A percentile compares a stretch with the other conserved stretches of the same genome.
Conservation (phyloP, 1,140 invertebrate genomes). For the Drosophila littoralis region DNA sequence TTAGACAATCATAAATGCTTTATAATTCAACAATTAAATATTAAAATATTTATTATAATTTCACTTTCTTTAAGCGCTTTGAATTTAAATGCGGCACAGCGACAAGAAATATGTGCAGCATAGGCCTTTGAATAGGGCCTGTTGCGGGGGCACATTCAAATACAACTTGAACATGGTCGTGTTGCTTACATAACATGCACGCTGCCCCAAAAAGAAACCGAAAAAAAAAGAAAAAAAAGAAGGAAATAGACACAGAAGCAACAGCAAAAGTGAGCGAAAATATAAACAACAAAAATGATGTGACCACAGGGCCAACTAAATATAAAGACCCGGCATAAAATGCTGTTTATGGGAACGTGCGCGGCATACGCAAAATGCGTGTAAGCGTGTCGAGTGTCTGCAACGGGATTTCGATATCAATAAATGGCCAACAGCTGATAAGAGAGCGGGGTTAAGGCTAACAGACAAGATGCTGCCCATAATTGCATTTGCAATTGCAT, state of each 20-base stretch:
- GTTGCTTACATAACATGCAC: conserved; percentile 64
- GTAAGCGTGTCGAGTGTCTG: conserved; percentile 7
- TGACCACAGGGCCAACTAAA: conserved; percentile 2
- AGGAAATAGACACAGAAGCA: not conserved
- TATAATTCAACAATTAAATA: not conserved
- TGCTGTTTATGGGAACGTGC: conserved; percentile 68
- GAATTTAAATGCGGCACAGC: conserved; percentile 48
- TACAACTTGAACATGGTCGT: conserved; percentile 68
- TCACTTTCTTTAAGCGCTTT: conserved; percentile 57
- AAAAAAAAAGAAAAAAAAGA: not conserved
- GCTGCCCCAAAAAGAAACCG: not conserved
- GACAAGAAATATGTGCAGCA: not conserved
- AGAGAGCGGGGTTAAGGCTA: conserved; percentile 71
- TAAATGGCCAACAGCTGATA: conserved; percentile 11
- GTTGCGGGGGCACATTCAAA: conserved; percentile 26
- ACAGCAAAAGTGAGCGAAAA: not conserved
- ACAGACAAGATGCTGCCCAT: conserved; percentile 16
- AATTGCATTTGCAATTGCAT: conserved; percentile 33
- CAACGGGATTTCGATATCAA: not conserved
- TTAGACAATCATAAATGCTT: too few relatives aligned
- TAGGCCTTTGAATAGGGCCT: not conserved
- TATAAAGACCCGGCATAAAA: conserved; percentile 72
- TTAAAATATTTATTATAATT: conserved; percentile 14
- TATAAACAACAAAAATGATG: conserved; percentile 5
- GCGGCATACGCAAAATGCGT: conserved; percentile 37